A percentile compares a stretch with the other conserved stretches of the same genome.
Evolutionary conservation across 2,888 invertebrate genomes (phyloP).

Genomic region (Amorpha juglandis): DNA sequence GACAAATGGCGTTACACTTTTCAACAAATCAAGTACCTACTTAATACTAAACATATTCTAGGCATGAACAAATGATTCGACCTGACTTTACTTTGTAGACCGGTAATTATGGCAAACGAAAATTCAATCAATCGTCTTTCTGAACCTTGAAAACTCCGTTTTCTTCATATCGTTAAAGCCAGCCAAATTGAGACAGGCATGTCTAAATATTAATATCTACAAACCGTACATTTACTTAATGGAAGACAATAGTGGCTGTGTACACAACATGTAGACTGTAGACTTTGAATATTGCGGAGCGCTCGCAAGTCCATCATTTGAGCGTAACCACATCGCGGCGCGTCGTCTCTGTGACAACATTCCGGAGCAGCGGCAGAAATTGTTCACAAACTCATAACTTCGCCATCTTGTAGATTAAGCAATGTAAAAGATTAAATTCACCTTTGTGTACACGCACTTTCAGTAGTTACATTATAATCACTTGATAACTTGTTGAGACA

Average conservation of each 20-base stretch:
- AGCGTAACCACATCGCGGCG: constrained; percentile 24
- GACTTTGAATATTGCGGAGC: constrained; percentile 11
- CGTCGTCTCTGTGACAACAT: constrained; percentile 57
- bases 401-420: constrained; percentile 52
- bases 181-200: too few relatives aligned
- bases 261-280: constrained; percentile 1
- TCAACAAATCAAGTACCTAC: too few relatives aligned
- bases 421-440: constrained; percentile 64
- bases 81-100: too few relatives aligned
- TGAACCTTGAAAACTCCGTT: too few relatives aligned
- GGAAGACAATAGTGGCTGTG: not conserved
- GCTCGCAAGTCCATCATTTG: constrained; percentile 12
- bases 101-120: too few relatives aligned
- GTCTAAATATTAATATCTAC: too few relatives aligned
- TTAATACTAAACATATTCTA: too few relatives aligned
- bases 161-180: too few relatives aligned
- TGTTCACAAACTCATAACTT: constrained; percentile 55
- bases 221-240: not conserved
- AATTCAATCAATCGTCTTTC: too few relatives aligned
- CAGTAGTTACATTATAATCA: not conserved
- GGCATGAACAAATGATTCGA: too few relatives aligned
- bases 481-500: not conserved
- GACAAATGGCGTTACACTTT: too few relatives aligned
- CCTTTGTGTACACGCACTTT: constrained; percentile 30
- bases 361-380: constrained; percentile 58